Base-by-base conservation (phyloP, 1,140 invertebrate genomes). In the Dreissena rostriformis region DNA sequence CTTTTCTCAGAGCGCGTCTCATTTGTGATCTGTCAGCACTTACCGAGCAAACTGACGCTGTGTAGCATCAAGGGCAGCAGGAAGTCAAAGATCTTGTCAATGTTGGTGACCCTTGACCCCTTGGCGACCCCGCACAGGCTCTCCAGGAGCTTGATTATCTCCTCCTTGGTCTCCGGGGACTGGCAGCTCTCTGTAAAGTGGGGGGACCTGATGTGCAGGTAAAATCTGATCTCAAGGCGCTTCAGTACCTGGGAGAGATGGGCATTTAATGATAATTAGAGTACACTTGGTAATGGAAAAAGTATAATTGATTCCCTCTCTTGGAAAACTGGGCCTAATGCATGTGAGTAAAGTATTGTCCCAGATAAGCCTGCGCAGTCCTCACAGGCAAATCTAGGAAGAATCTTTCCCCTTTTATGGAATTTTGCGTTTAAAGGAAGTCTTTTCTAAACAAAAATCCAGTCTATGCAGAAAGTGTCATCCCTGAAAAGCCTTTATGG, bases 131-230 rank as follows among this genome's bases (percentile, higher is more conserved):
- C 96, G 85, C 96, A 95, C 87, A 96, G 95, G 66, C 94, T 95
- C 90, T 96, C 96, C 12, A 96, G 89, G 66, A 96, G 92, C 88
- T 95, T 95, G 22, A 95, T 94, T n/a, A 96, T 93, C 89, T 95
- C 94, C 61, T 94, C 91, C 91, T 95, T 95, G 15, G 95, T 92
- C 24, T 93, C 90, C 86, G 96, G 95, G 77, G 95, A 92, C 51
- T 96, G 95, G 86, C 94, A 95, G 1, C 93, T 93, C 74, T 94
- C 94, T 53, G 92, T 91, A 88, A 96, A 96, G 86, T 95, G 94
- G 65, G 94, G 94, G 73, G 95, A 93, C 39, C 92, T 93, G 52
- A 95, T 91, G 14, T 96, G 92, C 79, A 92, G 91, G 85, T 95
- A 95, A 79, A 96, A 96, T 75, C 94, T 93, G 22, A 95, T 93